phyloP scores from a whole-genome alignment of 2,113 vertebrate genomes.

The Aegotheles bennettii region DNA sequence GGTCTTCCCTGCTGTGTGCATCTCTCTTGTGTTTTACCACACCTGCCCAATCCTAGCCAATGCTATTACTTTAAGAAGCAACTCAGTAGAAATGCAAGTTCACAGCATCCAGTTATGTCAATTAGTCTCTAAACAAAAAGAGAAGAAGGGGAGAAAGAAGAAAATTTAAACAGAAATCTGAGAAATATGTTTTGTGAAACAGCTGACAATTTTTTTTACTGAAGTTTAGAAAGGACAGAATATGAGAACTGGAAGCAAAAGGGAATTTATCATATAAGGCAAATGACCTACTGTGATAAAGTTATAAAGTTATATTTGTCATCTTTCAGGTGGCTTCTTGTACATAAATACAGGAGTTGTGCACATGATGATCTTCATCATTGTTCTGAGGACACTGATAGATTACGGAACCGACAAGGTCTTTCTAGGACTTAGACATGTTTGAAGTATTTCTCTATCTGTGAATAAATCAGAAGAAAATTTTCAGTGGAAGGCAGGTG shows the following conservation, averaged over 20 bases:
- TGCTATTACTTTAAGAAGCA: neutral
- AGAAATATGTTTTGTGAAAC: neutral
- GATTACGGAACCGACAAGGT: neutral
- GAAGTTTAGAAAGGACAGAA: neutral
- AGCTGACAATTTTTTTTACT: neutral
- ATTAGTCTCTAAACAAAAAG: neutral
- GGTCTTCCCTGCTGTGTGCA: fast-evolving
- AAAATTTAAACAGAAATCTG: neutral
- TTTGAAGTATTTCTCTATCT: neutral
- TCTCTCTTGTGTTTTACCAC: neutral
- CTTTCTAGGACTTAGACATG: neutral
- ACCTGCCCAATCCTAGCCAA: neutral
- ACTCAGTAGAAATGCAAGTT: neutral
- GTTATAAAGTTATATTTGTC: neutral
- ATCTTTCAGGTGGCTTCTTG: neutral
- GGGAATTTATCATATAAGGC: neutral
- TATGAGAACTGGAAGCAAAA: neutral
- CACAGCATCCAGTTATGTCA: neutral
- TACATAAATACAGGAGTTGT: neutral
- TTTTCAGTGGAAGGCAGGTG: neutral
- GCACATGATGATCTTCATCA: neutral
- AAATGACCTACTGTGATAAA: neutral
- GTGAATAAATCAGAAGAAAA: conserved; percentile 12
- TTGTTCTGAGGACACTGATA: neutral
- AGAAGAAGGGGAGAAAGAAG: fast-evolving